Conservation (phyloP, 2,888 invertebrate genomes). For the Ametastegia equiseti region DNA sequence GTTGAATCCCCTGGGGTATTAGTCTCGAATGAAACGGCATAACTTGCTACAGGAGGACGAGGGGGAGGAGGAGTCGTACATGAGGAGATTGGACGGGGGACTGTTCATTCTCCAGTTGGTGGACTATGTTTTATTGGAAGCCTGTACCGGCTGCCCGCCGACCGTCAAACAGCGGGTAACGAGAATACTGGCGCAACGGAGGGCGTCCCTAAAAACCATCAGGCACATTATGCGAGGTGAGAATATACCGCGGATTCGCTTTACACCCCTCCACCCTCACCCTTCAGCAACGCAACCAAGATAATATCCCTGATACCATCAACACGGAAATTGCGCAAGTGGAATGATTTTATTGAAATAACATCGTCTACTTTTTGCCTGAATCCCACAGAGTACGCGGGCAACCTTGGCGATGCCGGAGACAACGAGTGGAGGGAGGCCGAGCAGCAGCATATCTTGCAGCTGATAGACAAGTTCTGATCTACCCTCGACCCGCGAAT, state of each 20-base stretch:
- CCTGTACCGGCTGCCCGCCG: conserved; percentile 84
- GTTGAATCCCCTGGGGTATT: too few species aligned
- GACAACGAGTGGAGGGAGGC: conserved; percentile 91
- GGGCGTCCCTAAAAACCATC: conserved; percentile 95
- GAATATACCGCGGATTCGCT: too few species aligned
- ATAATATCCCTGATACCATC: too few species aligned
- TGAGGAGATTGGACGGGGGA: conserved; percentile 94
- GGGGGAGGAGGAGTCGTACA: conserved; percentile 91
- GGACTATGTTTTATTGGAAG: conserved; percentile 92
- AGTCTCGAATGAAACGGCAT: neutral
- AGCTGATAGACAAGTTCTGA: conserved; percentile 96
- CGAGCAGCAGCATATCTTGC: conserved; percentile 94
- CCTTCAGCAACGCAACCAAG: too few species aligned
- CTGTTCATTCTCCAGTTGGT: conserved; percentile 97
- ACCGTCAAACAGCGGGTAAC: conserved; percentile 91
- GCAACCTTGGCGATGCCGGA: conserved; percentile 94
- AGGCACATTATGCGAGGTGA: conserved; percentile 94
- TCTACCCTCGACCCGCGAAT: conserved; percentile 13
- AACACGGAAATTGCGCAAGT: too few species aligned
- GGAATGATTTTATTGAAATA: too few species aligned
- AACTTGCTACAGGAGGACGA: conserved; percentile 81
- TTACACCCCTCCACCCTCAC: too few species aligned
- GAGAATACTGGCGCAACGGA: conserved; percentile 92
- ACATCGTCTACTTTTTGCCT: neutral
- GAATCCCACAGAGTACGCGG: conserved; percentile 89